Base-by-base conservation (phyloP, 2,888 invertebrate genomes). In the Oxytorus armatus region DNA sequence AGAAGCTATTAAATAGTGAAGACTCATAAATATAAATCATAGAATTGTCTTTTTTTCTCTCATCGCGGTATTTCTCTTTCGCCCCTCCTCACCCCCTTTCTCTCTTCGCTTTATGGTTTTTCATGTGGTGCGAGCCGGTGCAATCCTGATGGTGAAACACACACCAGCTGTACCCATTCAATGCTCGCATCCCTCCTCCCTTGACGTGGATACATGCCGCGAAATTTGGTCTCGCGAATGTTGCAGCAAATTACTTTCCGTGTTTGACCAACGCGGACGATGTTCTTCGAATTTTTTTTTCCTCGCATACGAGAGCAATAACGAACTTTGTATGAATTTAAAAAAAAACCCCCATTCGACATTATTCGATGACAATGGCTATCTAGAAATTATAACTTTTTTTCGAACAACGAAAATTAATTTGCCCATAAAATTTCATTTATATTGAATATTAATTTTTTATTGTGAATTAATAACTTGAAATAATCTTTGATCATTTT, bases 11-110 rank as follows among this genome's bases (percentile, higher is more conserved):
- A 90, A 90, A 89, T 84, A 84, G 87, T 86, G 86, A 84, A 83
- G 83, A 86, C 89, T 88, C 90, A 87, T 90, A 90, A 90, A 89
- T 89, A 90, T 90, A 89, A 90, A 90, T 90, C 89, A 88, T 89
- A 88, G 87, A 85, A 89, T 89, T 88, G 88, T 87, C 86, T 72
- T 89, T 86, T 87, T 88, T 88, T 89, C 82, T 86, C 81, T 75
- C 68, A 49, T 76, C 68, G 47, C 82, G 74, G 78, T 72, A 69
- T 44, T 11, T 14, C 61, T 51, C n/a, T 72, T 33, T 14, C 29
- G 7, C 23, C 21, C 36, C 25, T 29, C 36, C 44, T 25, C 25
- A 25, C 42, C 14, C 16, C 70, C 47, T 36, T 29, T 29, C 29
- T 51, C 51, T 25, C 23, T 51, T 7, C 47, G 79, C 81, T 75